Percentiles rank a stretch among this genome's conserved stretches.
phyloP scores from a whole-genome alignment of 2,888 invertebrate species.

The Allophyes oxyacanthae region DNA sequence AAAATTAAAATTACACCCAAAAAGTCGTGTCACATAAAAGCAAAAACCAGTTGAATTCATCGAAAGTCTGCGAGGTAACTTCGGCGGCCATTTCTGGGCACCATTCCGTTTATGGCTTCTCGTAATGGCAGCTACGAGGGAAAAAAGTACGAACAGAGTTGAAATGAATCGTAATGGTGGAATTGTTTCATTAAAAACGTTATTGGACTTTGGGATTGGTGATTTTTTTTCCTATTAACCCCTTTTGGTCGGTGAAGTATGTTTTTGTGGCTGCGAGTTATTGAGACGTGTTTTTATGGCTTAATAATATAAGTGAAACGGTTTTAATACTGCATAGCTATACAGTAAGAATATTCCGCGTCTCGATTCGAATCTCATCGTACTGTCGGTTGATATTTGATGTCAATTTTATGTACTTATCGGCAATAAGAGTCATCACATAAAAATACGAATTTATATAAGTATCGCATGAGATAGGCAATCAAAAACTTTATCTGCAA shows the following conservation, averaged over 20 bases:
- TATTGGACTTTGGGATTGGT: constrained; percentile 50
- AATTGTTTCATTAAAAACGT: constrained; percentile 75
- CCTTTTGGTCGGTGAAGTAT: constrained; percentile 33
- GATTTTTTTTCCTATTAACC: constrained; percentile 40
- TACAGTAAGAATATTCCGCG: too few relatives aligned
- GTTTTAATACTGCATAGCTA: constrained; percentile 3
- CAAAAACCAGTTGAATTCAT: constrained; percentile 58
- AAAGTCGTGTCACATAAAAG: constrained; percentile 17
- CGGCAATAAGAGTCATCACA: too few relatives aligned
- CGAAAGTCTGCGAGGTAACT: constrained; percentile 73
- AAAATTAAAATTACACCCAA: constrained; percentile 17
- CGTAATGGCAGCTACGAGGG: constrained; percentile 72
- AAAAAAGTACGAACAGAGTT: constrained; percentile 67
- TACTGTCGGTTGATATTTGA: too few relatives aligned
- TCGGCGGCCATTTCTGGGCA: constrained; percentile 68
- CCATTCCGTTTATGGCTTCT: constrained; percentile 76
- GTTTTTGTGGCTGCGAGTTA: constrained; percentile 26
- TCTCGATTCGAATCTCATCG: too few relatives aligned
- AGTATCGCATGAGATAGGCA: too few relatives aligned
- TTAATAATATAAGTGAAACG: constrained; percentile 8
- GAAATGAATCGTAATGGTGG: constrained; percentile 66
- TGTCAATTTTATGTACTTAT: too few relatives aligned
- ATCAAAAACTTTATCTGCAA: too few relatives aligned
- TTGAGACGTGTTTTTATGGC: constrained; percentile 23
- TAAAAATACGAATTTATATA: too few relatives aligned